Evolutionary conservation across 2,888 invertebrate species (phyloP).

Genomic region (Drosophila glabriapex): DNA sequence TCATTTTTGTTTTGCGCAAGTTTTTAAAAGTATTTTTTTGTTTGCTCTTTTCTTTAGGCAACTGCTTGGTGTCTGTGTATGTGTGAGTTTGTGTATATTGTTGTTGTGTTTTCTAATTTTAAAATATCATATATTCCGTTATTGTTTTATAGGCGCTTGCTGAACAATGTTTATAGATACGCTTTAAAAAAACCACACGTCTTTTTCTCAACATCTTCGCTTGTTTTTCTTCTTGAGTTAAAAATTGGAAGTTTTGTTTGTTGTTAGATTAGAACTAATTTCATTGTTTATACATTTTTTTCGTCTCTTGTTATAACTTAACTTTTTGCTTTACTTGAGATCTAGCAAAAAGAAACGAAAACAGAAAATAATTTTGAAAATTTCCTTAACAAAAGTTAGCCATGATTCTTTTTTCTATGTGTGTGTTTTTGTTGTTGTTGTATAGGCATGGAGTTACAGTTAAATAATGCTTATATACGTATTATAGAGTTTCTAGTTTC

Average conservation of each 20-base stretch:
- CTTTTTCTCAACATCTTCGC: conserved; percentile 28
- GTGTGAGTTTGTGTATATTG: conserved; percentile 29
- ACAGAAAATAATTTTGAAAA: conserved; percentile 28
- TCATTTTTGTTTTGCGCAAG: conserved; percentile 59
- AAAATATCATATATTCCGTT: conserved; percentile 55
- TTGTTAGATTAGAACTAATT: conserved; percentile 68
- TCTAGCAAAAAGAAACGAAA: conserved; percentile 65
- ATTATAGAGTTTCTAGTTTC: conserved; percentile 43
- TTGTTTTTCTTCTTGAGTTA: conserved; percentile 54
- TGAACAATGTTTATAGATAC: conserved; percentile 77
- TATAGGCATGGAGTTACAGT: conserved; percentile 73
- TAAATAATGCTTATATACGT: conserved; percentile 51
- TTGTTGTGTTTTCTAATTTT: conserved; percentile 40
- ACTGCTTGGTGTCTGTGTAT: conserved; percentile 70
- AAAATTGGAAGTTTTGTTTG: conserved; percentile 74
- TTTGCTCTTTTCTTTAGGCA: conserved; percentile 61
- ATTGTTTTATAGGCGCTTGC: conserved; percentile 61
- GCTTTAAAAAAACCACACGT: conserved; percentile 67
- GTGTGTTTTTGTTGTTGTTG: conserved; percentile 33
- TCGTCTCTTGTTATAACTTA: conserved; percentile 37
- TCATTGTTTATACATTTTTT: conserved; percentile 57
- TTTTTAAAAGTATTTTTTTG: conserved; percentile 54
- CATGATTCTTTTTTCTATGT: conserved; percentile 4
- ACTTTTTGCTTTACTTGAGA: conserved; percentile 75
- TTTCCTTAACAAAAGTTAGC: conserved; percentile 29